Base-by-base conservation (phyloP, 1,140 invertebrate species). In the Bilobella aurantiaca region DNA sequence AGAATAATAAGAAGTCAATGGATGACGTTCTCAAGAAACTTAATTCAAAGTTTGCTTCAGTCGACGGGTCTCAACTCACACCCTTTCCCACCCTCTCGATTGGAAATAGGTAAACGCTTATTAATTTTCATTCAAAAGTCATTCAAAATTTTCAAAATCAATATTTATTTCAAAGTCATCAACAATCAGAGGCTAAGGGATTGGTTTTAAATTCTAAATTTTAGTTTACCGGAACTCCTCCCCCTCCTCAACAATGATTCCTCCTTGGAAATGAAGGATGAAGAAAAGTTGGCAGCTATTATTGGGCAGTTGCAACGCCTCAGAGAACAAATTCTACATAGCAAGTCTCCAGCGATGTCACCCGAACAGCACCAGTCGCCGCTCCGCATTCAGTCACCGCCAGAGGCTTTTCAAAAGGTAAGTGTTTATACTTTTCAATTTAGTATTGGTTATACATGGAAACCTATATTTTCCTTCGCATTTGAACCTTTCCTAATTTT, bases 21-120 rank as follows among this genome's bases (percentile, higher is more conserved):
- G 71, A 73, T 64, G 67, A 73, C 49, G 69, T 73, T n/a, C 58
- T 73, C 1, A 62, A 63, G 31, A 73, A 70, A 65, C 46, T 73
- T 1, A 73, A 27, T 14, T 68, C 68, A 12, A 72, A 67, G 65
- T 49, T 72, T 37, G 61, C 56, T 42, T 47, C 63, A 29, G 12
- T 42, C 21, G 34, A 47, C 27, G 57, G 42, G 8, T n/a, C 8
- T 53, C 18, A 23, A 3, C 5, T 53, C 59, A 31, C 37, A 49
- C 21, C 53, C 3, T 56, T 47, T 34, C 29, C 29, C 58, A 31
- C 29, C 62, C 16, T 62, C 37, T 34, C 60, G 5, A 29, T 72
- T 14, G 71, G 67, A 2, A 63, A 58, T 61, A 68, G 68, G 71
- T 72, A 46, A n/a, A n/a, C n/a, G n/a, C n/a, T n/a, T n/a, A n/a